Conservation (phyloP, 2,888 invertebrate genomes). For the Gastrophysa polygoni region DNA sequence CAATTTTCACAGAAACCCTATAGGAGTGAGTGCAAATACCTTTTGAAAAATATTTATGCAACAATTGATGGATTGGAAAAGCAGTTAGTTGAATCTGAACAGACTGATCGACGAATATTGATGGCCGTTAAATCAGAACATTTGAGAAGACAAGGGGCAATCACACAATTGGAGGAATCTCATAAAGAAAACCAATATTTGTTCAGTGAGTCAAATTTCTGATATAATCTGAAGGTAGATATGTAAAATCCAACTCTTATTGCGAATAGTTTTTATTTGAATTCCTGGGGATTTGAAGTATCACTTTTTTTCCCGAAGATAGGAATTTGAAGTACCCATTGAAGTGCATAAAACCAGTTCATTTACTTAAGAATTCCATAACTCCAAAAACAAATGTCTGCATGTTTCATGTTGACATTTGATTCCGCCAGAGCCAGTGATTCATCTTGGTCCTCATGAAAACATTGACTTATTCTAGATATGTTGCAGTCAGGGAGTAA, state of each 20-base stretch:
- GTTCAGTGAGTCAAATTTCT: conserved; percentile 41
- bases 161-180: conserved; percentile 47
- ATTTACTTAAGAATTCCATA: too few species aligned
- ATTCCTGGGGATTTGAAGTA: too few species aligned
- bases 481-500: conserved; percentile 40
- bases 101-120: conserved; percentile 45
- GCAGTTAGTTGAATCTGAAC: conserved; percentile 43
- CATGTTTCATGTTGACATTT: too few species aligned
- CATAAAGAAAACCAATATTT: conserved; percentile 50
- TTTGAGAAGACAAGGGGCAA: conserved; percentile 41
- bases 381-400: too few species aligned
- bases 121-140: conserved; percentile 43
- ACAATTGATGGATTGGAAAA: conserved; percentile 40
- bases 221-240: neutral
- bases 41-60: conserved; percentile 25
- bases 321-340: too few species aligned
- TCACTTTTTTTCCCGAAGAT: too few species aligned
- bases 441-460: neutral
- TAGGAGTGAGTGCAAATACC: conserved; percentile 26
- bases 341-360: too few species aligned
- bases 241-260: neutral
- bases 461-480: conserved; percentile 36
- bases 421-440: too few species aligned
- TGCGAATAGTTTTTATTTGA: too few species aligned
- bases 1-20: conserved; percentile 18